phyloP scores from a whole-genome alignment of 2,113 vertebrate species.

The Scortum barcoo region DNA sequence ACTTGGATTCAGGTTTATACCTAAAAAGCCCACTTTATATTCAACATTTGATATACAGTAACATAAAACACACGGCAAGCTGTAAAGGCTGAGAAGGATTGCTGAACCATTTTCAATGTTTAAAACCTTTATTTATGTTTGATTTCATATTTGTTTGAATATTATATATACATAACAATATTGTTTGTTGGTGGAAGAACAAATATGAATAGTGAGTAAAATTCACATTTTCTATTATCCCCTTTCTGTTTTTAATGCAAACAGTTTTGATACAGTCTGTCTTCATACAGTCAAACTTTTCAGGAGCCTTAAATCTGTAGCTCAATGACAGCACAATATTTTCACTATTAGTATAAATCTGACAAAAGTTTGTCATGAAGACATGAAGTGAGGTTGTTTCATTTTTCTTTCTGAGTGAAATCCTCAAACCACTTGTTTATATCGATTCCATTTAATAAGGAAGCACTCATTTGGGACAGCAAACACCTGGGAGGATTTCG shows the following conservation, averaged over 20 bases:
- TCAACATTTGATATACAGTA: neutral
- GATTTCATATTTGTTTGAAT: neutral
- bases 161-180: too few relatives aligned
- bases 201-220: neutral
- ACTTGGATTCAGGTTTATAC: neutral
- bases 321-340: neutral
- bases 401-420: constrained; percentile 9
- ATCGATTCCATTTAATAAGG: constrained; percentile 12
- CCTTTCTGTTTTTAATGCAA: neutral
- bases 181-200: too few relatives aligned
- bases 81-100: neutral
- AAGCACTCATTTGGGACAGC: constrained; percentile 16
- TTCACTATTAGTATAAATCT: neutral
- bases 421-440: constrained; percentile 10
- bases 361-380: neutral
- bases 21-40: neutral
- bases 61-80: neutral
- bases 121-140: neutral
- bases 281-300: neutral
- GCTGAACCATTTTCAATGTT: neutral
- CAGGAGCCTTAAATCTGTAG: neutral
- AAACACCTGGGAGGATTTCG: constrained; percentile 8
- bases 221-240: neutral
- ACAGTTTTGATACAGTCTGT: neutral
- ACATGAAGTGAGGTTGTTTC: neutral